Conservation (phyloP, 1,140 invertebrate genomes). For the Sarcophaga peregrina region DNA sequence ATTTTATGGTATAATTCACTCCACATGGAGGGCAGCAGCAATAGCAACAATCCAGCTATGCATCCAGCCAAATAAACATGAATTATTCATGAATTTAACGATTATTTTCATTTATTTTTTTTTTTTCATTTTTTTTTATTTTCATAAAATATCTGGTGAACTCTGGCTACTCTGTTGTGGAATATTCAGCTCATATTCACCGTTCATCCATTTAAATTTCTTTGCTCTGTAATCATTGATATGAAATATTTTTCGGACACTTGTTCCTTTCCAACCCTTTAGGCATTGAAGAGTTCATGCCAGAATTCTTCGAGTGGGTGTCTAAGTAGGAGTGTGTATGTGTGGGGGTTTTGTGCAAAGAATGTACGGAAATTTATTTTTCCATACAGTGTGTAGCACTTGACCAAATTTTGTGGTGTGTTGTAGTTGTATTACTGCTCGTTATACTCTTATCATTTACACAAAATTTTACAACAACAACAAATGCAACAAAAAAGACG, state of each 20-base stretch:
- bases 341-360: background rate
- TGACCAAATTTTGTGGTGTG: background rate
- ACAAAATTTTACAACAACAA: background rate
- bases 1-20: too few relatives aligned
- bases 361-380: too few relatives aligned
- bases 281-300: background rate
- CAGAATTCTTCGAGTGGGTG: background rate
- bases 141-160: too few relatives aligned
- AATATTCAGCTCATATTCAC: too few relatives aligned
- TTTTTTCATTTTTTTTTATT: too few relatives aligned
- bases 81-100: slow-evolving; percentile 2
- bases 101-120: background rate
- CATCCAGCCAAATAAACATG: background rate
- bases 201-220: background rate
- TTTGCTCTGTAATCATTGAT: background rate
- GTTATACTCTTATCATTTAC: slow-evolving; percentile 2
- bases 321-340: background rate
- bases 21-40: too few relatives aligned
- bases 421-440: background rate
- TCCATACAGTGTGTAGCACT: background rate
- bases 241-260: slow-evolving; percentile 7
- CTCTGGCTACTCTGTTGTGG: too few relatives aligned
- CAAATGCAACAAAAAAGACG: background rate
- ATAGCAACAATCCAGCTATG: too few relatives aligned
- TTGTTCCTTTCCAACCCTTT: slow-evolving; percentile 9